phyloP scores from a whole-genome alignment of 2,113 vertebrate genomes.

The Podarcis raffonei region DNA sequence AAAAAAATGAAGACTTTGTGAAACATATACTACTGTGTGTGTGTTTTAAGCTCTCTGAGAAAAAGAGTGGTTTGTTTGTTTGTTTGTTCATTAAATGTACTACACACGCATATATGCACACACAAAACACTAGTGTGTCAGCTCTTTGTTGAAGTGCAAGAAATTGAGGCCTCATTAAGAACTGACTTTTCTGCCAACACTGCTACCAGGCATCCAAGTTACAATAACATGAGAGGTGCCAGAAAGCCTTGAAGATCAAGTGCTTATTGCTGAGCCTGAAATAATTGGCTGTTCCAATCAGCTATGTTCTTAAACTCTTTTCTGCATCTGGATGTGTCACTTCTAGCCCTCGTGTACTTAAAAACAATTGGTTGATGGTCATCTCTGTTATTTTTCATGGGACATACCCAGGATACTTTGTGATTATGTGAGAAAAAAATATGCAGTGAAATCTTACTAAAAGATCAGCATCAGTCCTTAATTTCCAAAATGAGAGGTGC shows the following conservation, averaged over 20 bases:
- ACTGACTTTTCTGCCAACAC: not conserved
- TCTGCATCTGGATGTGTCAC: slow-evolving; percentile 15
- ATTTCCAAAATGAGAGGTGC: not conserved
- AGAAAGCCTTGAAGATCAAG: slow-evolving; percentile 16
- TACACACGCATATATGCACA: slow-evolving; percentile 2
- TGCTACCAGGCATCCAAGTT: slow-evolving; percentile 3
- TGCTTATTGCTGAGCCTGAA: slow-evolving; percentile 13
- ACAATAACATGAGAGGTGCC: slow-evolving; percentile 36
- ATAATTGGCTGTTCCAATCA: slow-evolving; percentile 34
- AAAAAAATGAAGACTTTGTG: not conserved
- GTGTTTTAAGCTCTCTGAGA: not conserved
- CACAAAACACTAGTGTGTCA: slow-evolving; percentile 20
- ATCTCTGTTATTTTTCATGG: not conserved
- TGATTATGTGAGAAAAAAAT: not conserved
- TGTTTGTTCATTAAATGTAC: slow-evolving; percentile 11
- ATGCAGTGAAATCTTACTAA: not conserved
- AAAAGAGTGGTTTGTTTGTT: not conserved
- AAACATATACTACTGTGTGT: not conserved
- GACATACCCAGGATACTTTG: not conserved
- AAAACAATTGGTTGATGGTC: not conserved
- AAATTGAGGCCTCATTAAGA: slow-evolving; percentile 5
- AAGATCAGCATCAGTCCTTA: not conserved
- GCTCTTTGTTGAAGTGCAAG: not conserved
- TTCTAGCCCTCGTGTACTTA: not conserved
- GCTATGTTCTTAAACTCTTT: slow-evolving; percentile 19